phyloP scores from a whole-genome alignment of 2,797 vertebrate species.

The Pantherophis alleghaniensis region DNA sequence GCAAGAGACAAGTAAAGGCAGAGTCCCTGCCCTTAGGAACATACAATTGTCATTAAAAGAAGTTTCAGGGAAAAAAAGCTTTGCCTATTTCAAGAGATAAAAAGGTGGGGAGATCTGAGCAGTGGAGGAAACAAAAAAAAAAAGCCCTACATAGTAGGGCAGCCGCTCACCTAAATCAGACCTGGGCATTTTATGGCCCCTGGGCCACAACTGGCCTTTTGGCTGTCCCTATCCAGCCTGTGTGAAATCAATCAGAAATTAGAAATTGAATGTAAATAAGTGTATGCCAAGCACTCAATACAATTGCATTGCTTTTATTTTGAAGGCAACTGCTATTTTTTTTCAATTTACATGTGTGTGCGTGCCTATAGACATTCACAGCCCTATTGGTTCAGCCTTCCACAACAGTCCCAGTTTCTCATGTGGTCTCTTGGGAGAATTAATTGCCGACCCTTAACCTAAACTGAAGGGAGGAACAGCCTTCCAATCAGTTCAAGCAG shows the following conservation, averaged over 20 bases:
- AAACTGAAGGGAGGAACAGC: conserved; percentile 8
- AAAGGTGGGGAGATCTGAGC: not conserved
- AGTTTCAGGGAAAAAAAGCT: not conserved
- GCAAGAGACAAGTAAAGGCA: not conserved
- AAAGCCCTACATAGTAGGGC: not conserved
- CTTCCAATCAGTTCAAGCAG: not conserved
- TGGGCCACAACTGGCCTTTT: not conserved
- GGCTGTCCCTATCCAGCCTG: not conserved
- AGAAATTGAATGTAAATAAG: not conserved
- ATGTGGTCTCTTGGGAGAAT: not conserved
- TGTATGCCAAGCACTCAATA: not conserved
- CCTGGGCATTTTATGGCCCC: not conserved
- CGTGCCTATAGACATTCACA: not conserved
- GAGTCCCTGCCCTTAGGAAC: not conserved
- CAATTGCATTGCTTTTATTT: not conserved
- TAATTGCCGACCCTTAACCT: not conserved
- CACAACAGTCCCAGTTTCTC: not conserved
- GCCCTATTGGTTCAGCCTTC: not conserved
- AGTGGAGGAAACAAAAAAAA: fast-evolving
- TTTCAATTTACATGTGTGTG: not conserved
- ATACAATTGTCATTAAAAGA: not conserved
- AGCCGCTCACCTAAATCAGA: not conserved
- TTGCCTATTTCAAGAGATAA: not conserved
- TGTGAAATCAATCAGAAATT: not conserved
- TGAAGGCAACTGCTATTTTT: not conserved